phyloP scores from a whole-genome alignment of 2,113 vertebrate genomes.

The Triplophysa rosa region DNA sequence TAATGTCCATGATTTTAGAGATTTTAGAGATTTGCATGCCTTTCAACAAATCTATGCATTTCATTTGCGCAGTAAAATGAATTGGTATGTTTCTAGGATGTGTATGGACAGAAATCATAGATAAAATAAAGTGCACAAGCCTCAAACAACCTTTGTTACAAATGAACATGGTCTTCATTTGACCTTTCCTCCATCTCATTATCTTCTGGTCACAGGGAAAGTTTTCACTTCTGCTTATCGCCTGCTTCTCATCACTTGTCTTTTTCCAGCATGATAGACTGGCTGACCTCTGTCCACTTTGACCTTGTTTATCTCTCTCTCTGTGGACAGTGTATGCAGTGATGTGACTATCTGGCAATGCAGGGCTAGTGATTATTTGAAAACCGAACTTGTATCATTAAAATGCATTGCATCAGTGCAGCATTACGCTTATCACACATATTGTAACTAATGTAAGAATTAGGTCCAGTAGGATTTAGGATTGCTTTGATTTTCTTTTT shows the following conservation, averaged over 20 bases:
- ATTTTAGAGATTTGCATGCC: no score
- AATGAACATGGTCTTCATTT: conserved; percentile 53
- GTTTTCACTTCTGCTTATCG: conserved; percentile 57
- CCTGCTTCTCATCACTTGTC: conserved; percentile 60
- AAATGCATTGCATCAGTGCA: conserved; percentile 3
- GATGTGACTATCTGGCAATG: conserved; percentile 37
- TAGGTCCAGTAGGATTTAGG: neutral
- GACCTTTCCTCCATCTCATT: conserved; percentile 64
- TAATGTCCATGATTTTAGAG: no score
- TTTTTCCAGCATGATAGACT: conserved; percentile 49
- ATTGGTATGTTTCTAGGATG: neutral
- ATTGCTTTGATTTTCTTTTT: no score
- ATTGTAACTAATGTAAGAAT: no score
- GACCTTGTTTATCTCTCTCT: conserved; percentile 25
- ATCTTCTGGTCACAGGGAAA: conserved; percentile 57
- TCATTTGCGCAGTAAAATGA: neutral
- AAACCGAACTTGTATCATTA: conserved; percentile 2
- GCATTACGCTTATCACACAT: neutral
- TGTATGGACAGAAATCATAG: neutral
- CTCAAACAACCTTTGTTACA: neutral
- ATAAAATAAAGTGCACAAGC: neutral
- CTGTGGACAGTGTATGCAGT: conserved; percentile 20
- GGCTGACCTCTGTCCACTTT: conserved; percentile 28
- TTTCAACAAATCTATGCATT: no score
- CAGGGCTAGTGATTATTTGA: conserved; percentile 1